phyloP scores from a whole-genome alignment of 2,888 invertebrate species.

The Omphaloscelis lunosa region DNA sequence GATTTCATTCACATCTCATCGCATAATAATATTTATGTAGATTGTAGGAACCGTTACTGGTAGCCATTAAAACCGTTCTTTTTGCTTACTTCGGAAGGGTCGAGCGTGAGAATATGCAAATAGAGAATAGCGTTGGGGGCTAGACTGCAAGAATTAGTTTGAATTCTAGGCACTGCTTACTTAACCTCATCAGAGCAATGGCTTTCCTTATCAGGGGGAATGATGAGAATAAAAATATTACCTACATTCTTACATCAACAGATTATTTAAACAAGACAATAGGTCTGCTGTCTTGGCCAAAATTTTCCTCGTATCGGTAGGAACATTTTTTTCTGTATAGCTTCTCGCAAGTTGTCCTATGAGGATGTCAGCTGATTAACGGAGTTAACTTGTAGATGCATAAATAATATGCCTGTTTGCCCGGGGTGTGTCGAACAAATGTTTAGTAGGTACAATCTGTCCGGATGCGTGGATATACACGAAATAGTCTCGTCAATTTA shows the following conservation, averaged over 20 bases:
- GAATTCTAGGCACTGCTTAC: conserved; percentile 4
- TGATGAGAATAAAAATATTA: background rate
- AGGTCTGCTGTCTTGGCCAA: background rate
- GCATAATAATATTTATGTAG: conserved; percentile 54
- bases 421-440: background rate
- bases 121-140: conserved; percentile 36
- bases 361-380: background rate
- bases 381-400: background rate
- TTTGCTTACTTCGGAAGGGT: conserved; percentile 46
- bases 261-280: background rate
- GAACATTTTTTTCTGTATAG: background rate
- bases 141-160: conserved; percentile 21
- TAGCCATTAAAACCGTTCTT: conserved; percentile 61
- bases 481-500: background rate
- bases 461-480: background rate
- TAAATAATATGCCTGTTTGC: background rate
- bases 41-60: conserved; percentile 60
- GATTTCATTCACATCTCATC: conserved; percentile 61
- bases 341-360: background rate
- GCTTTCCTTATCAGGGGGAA: background rate
- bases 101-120: conserved; percentile 66
- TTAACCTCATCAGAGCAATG: background rate
- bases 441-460: background rate
- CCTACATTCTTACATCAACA: background rate
- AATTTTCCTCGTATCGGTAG: background rate